Percentiles rank a stretch among this genome's conserved stretches.
phyloP scores from a whole-genome alignment of 2,888 invertebrate genomes.

The Stramonita haemastoma region DNA sequence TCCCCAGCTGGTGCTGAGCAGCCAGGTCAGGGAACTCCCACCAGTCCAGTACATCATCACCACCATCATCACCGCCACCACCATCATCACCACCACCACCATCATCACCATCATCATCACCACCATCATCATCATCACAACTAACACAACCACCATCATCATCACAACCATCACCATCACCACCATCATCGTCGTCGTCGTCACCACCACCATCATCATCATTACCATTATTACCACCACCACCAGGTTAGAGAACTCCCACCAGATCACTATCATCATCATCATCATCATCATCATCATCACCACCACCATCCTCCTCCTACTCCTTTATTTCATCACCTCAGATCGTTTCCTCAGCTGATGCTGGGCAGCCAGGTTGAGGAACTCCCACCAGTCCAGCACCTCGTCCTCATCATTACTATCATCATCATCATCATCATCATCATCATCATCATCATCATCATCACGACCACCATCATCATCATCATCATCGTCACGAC shows the following conservation, averaged over 20 bases:
- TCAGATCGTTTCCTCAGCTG: constrained; percentile 53
- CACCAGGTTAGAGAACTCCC: background rate
- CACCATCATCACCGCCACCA: background rate
- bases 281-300: background rate
- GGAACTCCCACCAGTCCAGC: constrained; percentile 3
- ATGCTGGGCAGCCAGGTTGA: constrained; percentile 53
- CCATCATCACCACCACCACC: background rate
- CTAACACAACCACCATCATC: background rate
- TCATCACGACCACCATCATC: too few relatives aligned
- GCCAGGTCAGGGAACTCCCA: background rate
- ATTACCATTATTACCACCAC: too few relatives aligned
- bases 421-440: background rate
- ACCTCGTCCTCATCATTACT: background rate
- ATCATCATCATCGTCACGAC: too few relatives aligned
- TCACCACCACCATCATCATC: background rate
- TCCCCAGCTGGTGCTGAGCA: background rate
- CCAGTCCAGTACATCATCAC: background rate
- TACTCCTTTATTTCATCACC: constrained; percentile 47
- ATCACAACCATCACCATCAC: background rate
- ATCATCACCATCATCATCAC: constrained; percentile 8
- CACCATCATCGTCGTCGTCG: background rate
- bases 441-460: too few relatives aligned
- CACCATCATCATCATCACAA: background rate
- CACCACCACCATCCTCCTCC: background rate
- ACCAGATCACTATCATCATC: background rate